Evolutionary conservation across 2,797 vertebrate genomes (phyloP).

Genomic region (Hipposideros larvatus): DNA sequence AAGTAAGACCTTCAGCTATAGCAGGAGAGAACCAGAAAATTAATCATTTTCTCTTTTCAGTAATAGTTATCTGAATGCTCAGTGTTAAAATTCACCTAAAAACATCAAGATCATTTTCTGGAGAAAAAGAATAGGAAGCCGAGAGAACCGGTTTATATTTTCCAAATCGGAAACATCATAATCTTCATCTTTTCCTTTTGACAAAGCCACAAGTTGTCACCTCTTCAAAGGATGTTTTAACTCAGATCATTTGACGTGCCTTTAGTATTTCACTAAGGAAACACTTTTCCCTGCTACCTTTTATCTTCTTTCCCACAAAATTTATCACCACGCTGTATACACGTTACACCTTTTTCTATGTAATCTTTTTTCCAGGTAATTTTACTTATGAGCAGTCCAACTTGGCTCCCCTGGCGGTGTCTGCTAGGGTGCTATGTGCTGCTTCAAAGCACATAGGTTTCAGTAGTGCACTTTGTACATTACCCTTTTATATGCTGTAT

Average conservation of each 20-base stretch:
- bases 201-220: conserved; percentile 12
- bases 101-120: not conserved
- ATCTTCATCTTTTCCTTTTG: conserved; percentile 3
- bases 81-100: not conserved
- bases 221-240: conserved; percentile 39
- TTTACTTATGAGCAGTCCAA: conserved; percentile 72
- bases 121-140: not conserved
- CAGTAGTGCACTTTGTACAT: conserved; percentile 84
- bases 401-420: conserved; percentile 60
- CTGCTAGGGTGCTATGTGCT: conserved; percentile 62
- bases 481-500: conserved; percentile 84
- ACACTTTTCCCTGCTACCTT: not conserved
- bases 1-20: conserved; percentile 19
- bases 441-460: conserved; percentile 79
- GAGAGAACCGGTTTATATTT: not conserved
- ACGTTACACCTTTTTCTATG: not conserved
- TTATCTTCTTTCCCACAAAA: not conserved
- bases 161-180: not conserved
- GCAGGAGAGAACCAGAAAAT: conserved; percentile 40
- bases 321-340: not conserved
- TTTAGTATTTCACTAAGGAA: conserved; percentile 44
- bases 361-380: conserved; percentile 8
- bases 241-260: conserved; percentile 21
- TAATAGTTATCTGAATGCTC: not conserved
- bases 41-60: conserved; percentile 42